phyloP scores from a whole-genome alignment of 2,888 invertebrate genomes.

The Coenonympha arcania region DNA sequence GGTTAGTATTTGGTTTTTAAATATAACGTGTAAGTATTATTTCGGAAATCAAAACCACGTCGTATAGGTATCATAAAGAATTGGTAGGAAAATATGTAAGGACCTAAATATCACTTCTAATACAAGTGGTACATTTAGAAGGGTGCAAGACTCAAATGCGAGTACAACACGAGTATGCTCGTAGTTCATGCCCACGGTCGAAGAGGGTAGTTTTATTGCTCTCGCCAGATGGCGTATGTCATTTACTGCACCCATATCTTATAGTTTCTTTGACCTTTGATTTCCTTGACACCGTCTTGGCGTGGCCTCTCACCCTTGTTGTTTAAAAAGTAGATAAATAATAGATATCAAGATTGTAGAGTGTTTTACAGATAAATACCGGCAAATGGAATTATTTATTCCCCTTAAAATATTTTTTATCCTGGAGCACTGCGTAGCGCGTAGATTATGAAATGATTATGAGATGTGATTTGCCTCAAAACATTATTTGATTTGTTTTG shows the following conservation, averaged over 20 bases:
- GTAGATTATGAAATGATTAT: too few species aligned
- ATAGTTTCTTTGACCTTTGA: constrained; percentile 36
- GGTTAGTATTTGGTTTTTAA: too few species aligned
- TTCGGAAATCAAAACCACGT: too few species aligned
- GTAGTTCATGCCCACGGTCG: constrained; percentile 33
- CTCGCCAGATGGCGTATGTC: constrained; percentile 67
- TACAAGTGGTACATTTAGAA: constrained; percentile 45
- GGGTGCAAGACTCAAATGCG: constrained; percentile 57
- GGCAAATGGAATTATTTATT: too few species aligned
- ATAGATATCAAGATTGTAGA: not conserved
- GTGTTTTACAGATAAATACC: too few species aligned
- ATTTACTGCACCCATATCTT: constrained; percentile 57
- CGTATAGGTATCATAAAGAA: not conserved
- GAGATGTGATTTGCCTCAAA: too few species aligned
- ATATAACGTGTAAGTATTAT: too few species aligned
- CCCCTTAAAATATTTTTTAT: too few species aligned
- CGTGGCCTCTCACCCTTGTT: constrained; percentile 6
- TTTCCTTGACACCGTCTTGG: constrained; percentile 18
- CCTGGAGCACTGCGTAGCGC: too few species aligned
- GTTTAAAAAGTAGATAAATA: not conserved
- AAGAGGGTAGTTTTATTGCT: constrained; percentile 68
- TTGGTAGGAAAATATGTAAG: not conserved
- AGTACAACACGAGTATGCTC: constrained; percentile 52
- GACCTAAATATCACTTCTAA: not conserved
- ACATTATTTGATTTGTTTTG: too few species aligned